Conservation (phyloP, 2,113 vertebrate genomes). For the Abramis brama region DNA sequence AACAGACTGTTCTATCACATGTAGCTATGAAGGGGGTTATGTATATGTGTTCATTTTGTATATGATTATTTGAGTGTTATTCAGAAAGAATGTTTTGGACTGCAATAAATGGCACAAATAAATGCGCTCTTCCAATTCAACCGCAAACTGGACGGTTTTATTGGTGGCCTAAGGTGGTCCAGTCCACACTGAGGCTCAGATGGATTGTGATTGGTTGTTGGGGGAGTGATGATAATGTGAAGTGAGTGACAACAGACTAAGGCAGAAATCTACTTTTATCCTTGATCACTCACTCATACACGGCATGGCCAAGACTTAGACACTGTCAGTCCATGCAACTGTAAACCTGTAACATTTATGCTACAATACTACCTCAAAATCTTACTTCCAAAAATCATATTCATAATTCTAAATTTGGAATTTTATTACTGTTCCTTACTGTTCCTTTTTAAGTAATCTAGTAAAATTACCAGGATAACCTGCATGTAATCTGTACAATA, state of each 20-base stretch:
- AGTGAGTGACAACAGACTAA: neutral
- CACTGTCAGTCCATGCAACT: neutral
- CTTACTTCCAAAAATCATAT: neutral
- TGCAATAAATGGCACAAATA: neutral
- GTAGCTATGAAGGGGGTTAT: slow-evolving; percentile 11
- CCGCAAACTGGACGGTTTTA: slow-evolving; percentile 17
- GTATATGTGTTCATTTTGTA: neutral
- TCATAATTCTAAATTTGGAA: neutral
- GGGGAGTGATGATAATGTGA: slow-evolving; percentile 6
- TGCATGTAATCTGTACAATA: neutral
- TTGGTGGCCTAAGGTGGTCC: slow-evolving; percentile 15
- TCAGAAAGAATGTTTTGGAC: neutral
- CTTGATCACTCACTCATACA: neutral
- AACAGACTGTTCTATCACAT: slow-evolving; percentile 61
- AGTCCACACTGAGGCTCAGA: neutral
- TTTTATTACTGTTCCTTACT: neutral
- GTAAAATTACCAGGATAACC: neutral
- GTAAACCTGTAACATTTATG: neutral
- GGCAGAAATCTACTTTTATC: neutral
- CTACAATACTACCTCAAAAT: neutral
- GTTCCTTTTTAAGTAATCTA: neutral
- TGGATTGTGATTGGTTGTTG: neutral
- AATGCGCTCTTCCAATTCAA: neutral
- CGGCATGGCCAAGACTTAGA: neutral
- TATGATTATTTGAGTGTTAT: neutral